phyloP scores from a whole-genome alignment of 1,140 invertebrate species.

The Triops longicaudatus region DNA sequence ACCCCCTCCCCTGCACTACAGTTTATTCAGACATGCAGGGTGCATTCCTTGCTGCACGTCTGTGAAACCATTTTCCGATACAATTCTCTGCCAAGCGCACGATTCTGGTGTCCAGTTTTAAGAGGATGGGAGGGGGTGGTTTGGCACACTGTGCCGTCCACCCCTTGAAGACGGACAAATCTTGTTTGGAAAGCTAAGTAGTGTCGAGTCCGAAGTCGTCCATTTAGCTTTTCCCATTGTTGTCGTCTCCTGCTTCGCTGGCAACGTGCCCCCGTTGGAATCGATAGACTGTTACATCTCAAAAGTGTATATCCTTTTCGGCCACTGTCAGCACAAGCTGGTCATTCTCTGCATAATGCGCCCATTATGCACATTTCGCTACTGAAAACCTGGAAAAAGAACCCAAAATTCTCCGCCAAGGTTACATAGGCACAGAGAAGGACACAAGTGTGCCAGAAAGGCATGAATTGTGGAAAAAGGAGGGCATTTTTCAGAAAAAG shows the following conservation, averaged over 20 bases:
- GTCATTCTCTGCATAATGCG: not conserved
- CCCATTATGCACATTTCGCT: not conserved
- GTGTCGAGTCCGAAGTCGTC: not conserved
- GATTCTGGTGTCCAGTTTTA: too few relatives aligned
- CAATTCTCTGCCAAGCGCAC: too few relatives aligned
- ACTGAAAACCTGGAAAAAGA: not conserved
- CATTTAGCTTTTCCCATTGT: not conserved
- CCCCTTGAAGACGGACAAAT: not conserved
- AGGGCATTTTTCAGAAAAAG: not conserved
- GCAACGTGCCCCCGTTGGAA: not conserved
- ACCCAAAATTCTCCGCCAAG: too few relatives aligned
- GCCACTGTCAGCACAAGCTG: constrained; percentile 1
- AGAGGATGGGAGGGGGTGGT: not conserved
- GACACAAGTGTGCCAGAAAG: not conserved
- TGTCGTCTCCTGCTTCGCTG: not conserved
- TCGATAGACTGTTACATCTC: not conserved
- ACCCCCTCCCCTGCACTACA: not conserved
- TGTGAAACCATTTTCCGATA: too few relatives aligned
- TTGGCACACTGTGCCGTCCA: not conserved
- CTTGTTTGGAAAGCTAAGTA: constrained; percentile 12
- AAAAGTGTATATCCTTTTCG: not conserved
- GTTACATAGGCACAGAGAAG: not conserved
- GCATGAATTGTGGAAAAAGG: not conserved
- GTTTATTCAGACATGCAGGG: not conserved
- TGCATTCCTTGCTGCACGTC: not conserved